Evolutionary conservation across 1,140 invertebrate genomes (phyloP).

Genomic region (Araneus ventricosus): DNA sequence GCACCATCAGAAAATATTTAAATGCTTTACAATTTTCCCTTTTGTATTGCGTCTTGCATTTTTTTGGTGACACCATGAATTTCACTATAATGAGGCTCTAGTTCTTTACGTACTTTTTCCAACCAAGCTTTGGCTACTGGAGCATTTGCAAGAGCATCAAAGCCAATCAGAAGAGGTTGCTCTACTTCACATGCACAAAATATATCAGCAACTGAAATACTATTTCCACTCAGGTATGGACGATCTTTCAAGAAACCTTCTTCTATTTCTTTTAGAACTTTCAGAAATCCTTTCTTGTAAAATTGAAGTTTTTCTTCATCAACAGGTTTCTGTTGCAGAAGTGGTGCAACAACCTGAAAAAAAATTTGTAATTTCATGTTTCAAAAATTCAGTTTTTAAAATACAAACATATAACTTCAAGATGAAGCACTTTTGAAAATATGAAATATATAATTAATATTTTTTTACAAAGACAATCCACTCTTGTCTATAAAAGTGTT

Average conservation of each 20-base stretch:
- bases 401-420: too few relatives aligned
- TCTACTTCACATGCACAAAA: slow-evolving; percentile 91
- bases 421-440: too few relatives aligned
- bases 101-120: slow-evolving; percentile 83
- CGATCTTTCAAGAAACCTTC: slow-evolving; percentile 81
- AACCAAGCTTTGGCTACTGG: too few relatives aligned
- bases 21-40: slow-evolving; percentile 41
- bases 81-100: slow-evolving; percentile 85
- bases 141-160: too few relatives aligned
- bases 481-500: too few relatives aligned
- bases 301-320: slow-evolving; percentile 72
- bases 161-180: slow-evolving; percentile 87
- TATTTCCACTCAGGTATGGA: slow-evolving; percentile 86
- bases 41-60: slow-evolving; percentile 73
- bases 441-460: too few relatives aligned
- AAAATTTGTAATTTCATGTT: too few relatives aligned
- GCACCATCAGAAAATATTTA: background rate
- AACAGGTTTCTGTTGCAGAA: slow-evolving; percentile 76
- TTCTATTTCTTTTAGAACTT: slow-evolving; percentile 77
- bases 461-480: too few relatives aligned
- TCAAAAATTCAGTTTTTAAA: too few relatives aligned
- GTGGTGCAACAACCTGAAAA: slow-evolving; percentile 78
- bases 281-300: slow-evolving; percentile 37
- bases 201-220: slow-evolving; percentile 88
- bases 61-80: slow-evolving; percentile 83